These are phyloP conservation scores for Myrmophylax atrothorax DNA, from an alignment of 2,113 vertebrate species.

Conservation along the genomic window DNA sequence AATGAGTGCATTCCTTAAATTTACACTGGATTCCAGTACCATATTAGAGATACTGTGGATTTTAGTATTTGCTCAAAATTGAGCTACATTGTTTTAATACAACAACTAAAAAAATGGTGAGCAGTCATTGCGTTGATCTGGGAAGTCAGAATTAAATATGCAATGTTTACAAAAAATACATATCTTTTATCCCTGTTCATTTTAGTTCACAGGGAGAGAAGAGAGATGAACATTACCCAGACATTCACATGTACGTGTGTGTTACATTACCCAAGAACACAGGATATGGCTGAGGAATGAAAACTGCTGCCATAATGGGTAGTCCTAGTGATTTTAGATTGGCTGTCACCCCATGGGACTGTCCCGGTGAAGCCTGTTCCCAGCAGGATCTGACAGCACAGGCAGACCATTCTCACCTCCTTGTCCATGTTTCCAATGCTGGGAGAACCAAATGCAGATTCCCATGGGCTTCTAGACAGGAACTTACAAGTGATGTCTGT, in stretches of 20 bases:
- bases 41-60: background rate
- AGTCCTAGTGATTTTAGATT: background rate
- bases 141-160: background rate
- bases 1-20: background rate
- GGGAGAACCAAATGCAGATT: background rate
- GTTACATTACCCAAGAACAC: background rate
- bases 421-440: background rate
- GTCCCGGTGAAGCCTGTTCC: background rate
- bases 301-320: background rate
- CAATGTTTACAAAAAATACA: rapidly evolving
- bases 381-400: background rate
- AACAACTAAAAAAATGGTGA: background rate
- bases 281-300: background rate
- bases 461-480: background rate
- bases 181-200: background rate
- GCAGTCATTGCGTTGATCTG: background rate
- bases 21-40: background rate
- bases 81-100: background rate
- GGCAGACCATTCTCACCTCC: background rate
- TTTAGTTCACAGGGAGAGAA: background rate
- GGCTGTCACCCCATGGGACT: background rate
- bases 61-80: background rate
- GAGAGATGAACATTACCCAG: background rate
- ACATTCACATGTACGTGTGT: background rate
- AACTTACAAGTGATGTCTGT: background rate